These are phyloP conservation scores for Nerophis ophidion DNA, from an alignment of 2,113 vertebrate genomes.

Conservation along the genomic window DNA sequence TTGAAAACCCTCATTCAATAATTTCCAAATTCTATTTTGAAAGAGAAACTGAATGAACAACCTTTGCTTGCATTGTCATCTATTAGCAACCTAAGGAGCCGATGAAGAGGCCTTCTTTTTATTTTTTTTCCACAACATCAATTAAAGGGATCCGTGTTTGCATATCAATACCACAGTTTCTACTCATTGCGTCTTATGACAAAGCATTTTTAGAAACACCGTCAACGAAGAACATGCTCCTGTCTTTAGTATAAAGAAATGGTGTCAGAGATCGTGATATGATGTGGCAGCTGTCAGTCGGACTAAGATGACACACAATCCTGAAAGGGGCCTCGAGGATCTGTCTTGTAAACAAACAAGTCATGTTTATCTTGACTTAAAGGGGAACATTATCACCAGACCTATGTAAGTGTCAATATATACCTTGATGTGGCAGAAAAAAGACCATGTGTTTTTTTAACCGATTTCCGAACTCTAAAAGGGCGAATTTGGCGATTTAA, in stretches of 20 bases:
- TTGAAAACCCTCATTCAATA: slow-evolving; percentile 52
- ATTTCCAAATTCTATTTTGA: slow-evolving; percentile 34
- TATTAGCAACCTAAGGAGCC: slow-evolving; percentile 15
- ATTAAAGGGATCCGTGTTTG: slow-evolving; percentile 11
- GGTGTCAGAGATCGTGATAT: not conserved
- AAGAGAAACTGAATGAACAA: slow-evolving; percentile 35
- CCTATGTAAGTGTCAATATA: too few species aligned
- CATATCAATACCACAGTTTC: not conserved
- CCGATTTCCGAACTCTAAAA: too few species aligned
- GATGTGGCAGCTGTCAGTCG: slow-evolving; percentile 7
- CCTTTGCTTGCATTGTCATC: slow-evolving; percentile 26
- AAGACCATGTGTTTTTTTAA: too few species aligned
- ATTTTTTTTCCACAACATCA: slow-evolving; percentile 19
- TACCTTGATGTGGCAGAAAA: too few species aligned
- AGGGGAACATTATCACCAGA: too few species aligned
- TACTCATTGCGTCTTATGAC: not conserved
- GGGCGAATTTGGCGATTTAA: too few species aligned
- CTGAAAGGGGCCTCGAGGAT: not conserved
- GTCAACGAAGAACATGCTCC: not conserved
- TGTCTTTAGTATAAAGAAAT: not conserved
- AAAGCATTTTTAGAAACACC: not conserved
- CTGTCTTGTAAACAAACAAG: not conserved
- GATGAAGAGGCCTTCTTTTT: slow-evolving; percentile 36
- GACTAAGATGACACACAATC: not conserved
- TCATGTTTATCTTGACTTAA: not conserved